Percentiles rank a stretch among this genome's conserved stretches.
Conservation (phyloP, 2,888 invertebrate species). For the Trypoxylon attenuatum region DNA sequence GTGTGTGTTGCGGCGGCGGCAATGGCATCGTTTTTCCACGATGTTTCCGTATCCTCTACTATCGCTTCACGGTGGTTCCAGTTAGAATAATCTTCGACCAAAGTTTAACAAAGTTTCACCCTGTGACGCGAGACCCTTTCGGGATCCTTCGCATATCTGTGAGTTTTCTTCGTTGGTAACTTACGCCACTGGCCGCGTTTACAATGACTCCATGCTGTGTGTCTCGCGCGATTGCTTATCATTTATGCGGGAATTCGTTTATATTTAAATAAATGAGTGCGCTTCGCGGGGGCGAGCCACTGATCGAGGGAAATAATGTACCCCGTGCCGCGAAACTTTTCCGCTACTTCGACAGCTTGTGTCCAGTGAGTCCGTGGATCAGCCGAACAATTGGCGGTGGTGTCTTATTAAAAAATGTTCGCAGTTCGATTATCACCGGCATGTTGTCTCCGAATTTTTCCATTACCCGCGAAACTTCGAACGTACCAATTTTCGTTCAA, state of each 20-base stretch:
- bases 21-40: slow-evolving; percentile 51
- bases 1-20: slow-evolving; percentile 43
- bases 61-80: slow-evolving; percentile 15
- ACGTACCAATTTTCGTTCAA: background rate
- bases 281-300: no score
- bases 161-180: slow-evolving; percentile 51
- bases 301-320: no score
- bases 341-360: slow-evolving; percentile 2
- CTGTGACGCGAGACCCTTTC: slow-evolving; percentile 24
- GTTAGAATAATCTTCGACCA: slow-evolving; percentile 19
- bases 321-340: background rate
- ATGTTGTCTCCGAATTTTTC: slow-evolving; percentile 45
- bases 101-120: slow-evolving; percentile 24
- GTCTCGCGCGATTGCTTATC: slow-evolving; percentile 40
- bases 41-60: slow-evolving; percentile 37
- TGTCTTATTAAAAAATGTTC: slow-evolving; percentile 44
- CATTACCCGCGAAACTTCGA: slow-evolving; percentile 49
- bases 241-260: slow-evolving; percentile 59
- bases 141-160: slow-evolving; percentile 37
- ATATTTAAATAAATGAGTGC: slow-evolving; percentile 43
- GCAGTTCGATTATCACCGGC: slow-evolving; percentile 49
- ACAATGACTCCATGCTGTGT: slow-evolving; percentile 50
- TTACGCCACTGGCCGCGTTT: slow-evolving; percentile 61
- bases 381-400: slow-evolving; percentile 29
- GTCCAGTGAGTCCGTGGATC: slow-evolving; percentile 1